Base-by-base conservation (phyloP, 2,888 invertebrate genomes). In the Agonopterix subpropinquella region DNA sequence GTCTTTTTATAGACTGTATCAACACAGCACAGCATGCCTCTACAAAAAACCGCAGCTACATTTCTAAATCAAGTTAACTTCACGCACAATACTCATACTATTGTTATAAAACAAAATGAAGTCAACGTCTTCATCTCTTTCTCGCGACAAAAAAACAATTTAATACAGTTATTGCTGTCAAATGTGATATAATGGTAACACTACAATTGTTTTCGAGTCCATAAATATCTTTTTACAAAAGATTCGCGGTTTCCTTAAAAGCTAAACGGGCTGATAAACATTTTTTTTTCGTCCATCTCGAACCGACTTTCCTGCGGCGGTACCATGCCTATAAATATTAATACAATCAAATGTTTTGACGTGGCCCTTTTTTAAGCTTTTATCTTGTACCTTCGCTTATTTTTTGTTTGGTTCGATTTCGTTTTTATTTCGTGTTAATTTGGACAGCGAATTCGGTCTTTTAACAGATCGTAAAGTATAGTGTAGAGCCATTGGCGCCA, bases 331-430 rank as follows among this genome's bases (percentile, higher is more conserved):
- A 88, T 88, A 88, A 88, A 88, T 88, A 87, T 88, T 88, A 88
- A 87, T 86, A 87, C 88, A 88, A 88, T 88, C 89, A 87, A 89
- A 88, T 89, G 87, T 89, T 87, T 87, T 87, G 87, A 89, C 89
- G 82, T 88, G 80, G 70, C 73, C 83, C 81, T 86, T 87, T 84
- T 88, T 88, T 83, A 88, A 86, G 74, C 81, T 84, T 80, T 87
- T 83, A 83, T 85, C 86, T 86, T 78, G 75, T 80, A 74, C 78
- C 85, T 84, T 83, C 72, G 83, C 81, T 82, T 80, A 77, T 84
- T 86, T 81, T 84, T 85, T 85, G 77, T 80, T 63, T 67, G 73
- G 57, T 74, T 80, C 80, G 85, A 81, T 84, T 81, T 72, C 76
- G 78, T 80, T 88, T 86, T 89, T 88, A 83, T 86, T 88, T 86